A percentile compares a stretch with the other conserved stretches of the same genome.
Evolutionary conservation across 2,888 invertebrate species (phyloP).

Genomic region (Himalopsyche tibetana): DNA sequence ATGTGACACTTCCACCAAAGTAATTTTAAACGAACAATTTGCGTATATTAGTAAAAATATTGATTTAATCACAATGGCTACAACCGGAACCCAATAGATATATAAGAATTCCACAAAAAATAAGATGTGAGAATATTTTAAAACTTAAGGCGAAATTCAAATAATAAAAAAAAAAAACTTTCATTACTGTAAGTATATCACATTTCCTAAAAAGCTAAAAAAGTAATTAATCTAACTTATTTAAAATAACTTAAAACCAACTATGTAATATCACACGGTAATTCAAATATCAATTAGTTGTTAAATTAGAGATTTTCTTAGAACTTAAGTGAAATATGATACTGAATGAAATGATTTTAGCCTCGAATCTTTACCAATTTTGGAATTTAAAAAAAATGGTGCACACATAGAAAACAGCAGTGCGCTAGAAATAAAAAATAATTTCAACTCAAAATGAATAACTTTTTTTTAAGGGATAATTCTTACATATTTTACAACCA

Average conservation of each 20-base stretch:
- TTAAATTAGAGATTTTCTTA: conserved; percentile 22
- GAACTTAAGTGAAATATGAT: background rate
- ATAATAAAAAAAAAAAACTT: background rate
- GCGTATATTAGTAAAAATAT: conserved; percentile 24
- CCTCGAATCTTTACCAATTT: background rate
- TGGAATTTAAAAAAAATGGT: background rate
- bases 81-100: background rate
- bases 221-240: background rate
- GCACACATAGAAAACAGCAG: background rate
- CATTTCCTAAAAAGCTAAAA: conserved; percentile 39
- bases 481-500: conserved; percentile 16
- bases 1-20: background rate
- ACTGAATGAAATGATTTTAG: conserved; percentile 9
- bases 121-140: background rate
- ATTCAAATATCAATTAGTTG: conserved; percentile 23
- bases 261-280: conserved; percentile 38
- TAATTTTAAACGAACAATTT: conserved; percentile 9
- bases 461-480: background rate
- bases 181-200: conserved; percentile 24
- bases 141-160: background rate
- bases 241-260: conserved; percentile 31
- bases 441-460: background rate
- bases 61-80: background rate
- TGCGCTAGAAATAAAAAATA: background rate
- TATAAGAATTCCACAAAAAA: conserved; percentile 32